Evolutionary conservation across 2,888 invertebrate genomes (phyloP).

Genomic region (Zelleria hepariella): DNA sequence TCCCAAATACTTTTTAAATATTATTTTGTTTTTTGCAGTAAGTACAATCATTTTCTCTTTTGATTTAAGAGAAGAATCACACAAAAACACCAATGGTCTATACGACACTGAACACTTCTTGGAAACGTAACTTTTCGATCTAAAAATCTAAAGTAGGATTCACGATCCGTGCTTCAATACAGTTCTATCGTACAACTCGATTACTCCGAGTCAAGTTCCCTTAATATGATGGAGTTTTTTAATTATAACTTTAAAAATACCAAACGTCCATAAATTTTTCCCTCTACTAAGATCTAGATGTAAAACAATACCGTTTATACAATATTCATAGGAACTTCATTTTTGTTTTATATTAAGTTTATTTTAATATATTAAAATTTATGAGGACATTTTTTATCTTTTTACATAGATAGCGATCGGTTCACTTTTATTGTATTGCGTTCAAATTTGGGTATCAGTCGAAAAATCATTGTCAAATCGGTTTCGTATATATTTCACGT

Average conservation of each 20-base stretch:
- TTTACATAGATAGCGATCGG: slow-evolving; percentile 70
- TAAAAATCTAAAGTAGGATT: slow-evolving; percentile 68
- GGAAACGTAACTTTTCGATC: slow-evolving; percentile 66
- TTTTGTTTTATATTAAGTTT: slow-evolving; percentile 67
- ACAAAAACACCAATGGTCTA: slow-evolving; percentile 29
- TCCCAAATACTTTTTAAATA: neutral
- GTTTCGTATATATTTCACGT: slow-evolving; percentile 40
- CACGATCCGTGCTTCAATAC: slow-evolving; percentile 64
- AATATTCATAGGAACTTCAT: slow-evolving; percentile 73
- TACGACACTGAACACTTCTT: slow-evolving; percentile 59
- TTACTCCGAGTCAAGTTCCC: slow-evolving; percentile 43
- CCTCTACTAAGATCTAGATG: slow-evolving; percentile 71
- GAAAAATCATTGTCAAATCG: slow-evolving; percentile 33
- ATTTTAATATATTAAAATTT: slow-evolving; percentile 68
- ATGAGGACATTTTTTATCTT: slow-evolving; percentile 59
- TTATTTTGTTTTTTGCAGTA: neutral
- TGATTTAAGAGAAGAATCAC: slow-evolving; percentile 16
- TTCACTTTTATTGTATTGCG: slow-evolving; percentile 47
- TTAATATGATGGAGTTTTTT: slow-evolving; percentile 53
- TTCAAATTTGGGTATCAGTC: slow-evolving; percentile 18
- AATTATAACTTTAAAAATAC: slow-evolving; percentile 66
- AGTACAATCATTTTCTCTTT: neutral
- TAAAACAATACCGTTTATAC: slow-evolving; percentile 71
- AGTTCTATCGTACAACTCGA: slow-evolving; percentile 54
- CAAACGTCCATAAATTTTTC: slow-evolving; percentile 70